phyloP scores from a whole-genome alignment of 2,888 invertebrate genomes.

The Baccha elongata region DNA sequence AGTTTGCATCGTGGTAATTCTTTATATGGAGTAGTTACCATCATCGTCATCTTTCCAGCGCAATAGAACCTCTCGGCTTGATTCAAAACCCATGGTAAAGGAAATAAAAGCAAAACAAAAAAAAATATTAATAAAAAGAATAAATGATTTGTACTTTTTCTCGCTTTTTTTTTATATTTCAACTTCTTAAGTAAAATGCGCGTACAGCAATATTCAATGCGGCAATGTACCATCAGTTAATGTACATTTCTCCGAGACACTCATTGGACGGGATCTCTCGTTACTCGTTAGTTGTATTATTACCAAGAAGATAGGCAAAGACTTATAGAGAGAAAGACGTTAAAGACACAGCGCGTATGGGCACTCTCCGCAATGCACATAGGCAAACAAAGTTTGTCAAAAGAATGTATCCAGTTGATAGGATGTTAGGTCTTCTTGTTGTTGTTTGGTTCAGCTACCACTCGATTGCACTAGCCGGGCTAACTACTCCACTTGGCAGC shows the following conservation, averaged over 20 bases:
- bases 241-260: slow-evolving; percentile 58
- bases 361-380: too few species aligned
- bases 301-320: slow-evolving; percentile 17
- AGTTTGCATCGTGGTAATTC: slow-evolving; percentile 75
- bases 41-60: slow-evolving; percentile 44
- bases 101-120: slow-evolving; percentile 38
- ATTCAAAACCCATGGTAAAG: not conserved
- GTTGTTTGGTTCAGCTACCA: not conserved
- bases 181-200: slow-evolving; percentile 57
- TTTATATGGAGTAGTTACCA: slow-evolving; percentile 75
- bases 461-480: not conserved
- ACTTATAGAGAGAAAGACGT: slow-evolving; percentile 11
- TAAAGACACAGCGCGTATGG: slow-evolving; percentile 11
- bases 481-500: slow-evolving; percentile 17
- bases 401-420: slow-evolving; percentile 44
- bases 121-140: slow-evolving; percentile 59
- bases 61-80: slow-evolving; percentile 53
- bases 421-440: slow-evolving; percentile 21
- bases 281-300: not conserved
- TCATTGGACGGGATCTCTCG: slow-evolving; percentile 41
- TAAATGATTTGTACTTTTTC: slow-evolving; percentile 66
- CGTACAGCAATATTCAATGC: slow-evolving; percentile 47
- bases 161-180: slow-evolving; percentile 46
- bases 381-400: slow-evolving; percentile 25
- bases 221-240: slow-evolving; percentile 60